Percentiles rank a stretch among this genome's conserved stretches.
phyloP scores from a whole-genome alignment of 1,140 invertebrate species.

The Pseudomyrmex cubaensis region DNA sequence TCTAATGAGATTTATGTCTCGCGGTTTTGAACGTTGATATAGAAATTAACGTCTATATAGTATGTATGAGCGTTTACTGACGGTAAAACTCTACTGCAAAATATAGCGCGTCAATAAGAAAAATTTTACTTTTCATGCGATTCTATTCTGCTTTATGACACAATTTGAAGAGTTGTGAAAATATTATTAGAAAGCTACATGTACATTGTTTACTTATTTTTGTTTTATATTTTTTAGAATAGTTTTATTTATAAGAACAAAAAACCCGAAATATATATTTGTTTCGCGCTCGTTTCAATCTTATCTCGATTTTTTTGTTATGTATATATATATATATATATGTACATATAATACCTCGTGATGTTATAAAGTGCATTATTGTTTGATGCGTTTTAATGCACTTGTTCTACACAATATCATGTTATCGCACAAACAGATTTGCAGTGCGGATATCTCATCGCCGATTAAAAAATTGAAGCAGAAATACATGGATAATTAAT shows the following conservation, averaged over 20 bases:
- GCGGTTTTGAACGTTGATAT: not conserved
- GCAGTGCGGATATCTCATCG: not conserved
- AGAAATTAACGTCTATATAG: not conserved
- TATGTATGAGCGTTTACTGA: not conserved
- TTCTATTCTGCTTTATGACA: too few relatives aligned
- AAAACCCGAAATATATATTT: not conserved
- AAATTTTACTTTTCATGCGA: not conserved
- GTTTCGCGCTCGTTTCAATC: not conserved
- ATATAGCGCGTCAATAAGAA: not conserved
- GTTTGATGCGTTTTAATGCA: not conserved
- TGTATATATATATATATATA: not conserved
- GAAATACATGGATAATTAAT: constrained; percentile 33
- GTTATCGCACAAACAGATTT: constrained; percentile 5
- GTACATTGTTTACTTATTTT: too few relatives aligned
- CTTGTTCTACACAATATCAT: not conserved
- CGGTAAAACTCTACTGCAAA: not conserved
- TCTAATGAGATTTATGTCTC: constrained; percentile 29
- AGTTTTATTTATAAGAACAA: not conserved
- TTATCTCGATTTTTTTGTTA: not conserved
- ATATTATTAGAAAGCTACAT: too few relatives aligned
- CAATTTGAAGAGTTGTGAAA: too few relatives aligned
- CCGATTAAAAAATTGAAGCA: constrained; percentile 20
- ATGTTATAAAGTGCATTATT: not conserved
- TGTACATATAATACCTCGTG: too few relatives aligned
- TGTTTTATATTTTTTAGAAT: not conserved